Percentiles rank a stretch among this genome's conserved stretches.
These are phyloP conservation scores for Diploscapter pachys DNA, from an alignment of 1,140 invertebrate species.

Conservation along the genomic window DNA sequence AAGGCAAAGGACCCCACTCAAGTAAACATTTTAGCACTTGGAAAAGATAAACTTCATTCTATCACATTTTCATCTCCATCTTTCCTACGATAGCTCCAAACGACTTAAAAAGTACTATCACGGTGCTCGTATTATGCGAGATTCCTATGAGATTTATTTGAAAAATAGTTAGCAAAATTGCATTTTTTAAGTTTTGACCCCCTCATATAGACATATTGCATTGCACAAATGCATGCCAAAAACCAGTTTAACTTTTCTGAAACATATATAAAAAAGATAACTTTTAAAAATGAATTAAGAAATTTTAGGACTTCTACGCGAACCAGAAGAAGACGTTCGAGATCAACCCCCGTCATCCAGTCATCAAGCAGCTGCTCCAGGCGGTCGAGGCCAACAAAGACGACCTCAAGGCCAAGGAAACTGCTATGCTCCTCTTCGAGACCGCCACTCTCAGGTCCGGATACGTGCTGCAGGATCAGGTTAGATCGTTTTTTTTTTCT, in stretches of 20 bases:
- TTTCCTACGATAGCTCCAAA: neutral
- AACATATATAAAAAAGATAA: neutral
- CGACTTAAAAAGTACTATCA: too few species aligned
- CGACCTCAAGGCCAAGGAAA: slow-evolving; percentile 78
- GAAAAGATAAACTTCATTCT: neutral
- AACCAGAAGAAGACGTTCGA: slow-evolving; percentile 96
- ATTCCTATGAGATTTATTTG: too few species aligned
- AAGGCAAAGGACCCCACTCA: slow-evolving; percentile 85
- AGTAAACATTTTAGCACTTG: neutral
- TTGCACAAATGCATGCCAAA: too few species aligned
- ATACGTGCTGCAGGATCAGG: slow-evolving; percentile 79
- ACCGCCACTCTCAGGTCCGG: slow-evolving; percentile 84
- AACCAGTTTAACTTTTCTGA: too few species aligned
- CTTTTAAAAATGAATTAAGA: neutral
- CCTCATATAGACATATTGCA: too few species aligned
- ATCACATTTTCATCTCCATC: neutral
- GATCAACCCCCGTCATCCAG: slow-evolving; percentile 93
- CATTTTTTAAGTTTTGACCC: too few species aligned
- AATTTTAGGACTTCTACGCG: slow-evolving; percentile 74
- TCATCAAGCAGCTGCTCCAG: slow-evolving; percentile 83
- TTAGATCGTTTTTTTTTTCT: neutral
- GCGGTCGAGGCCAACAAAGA: slow-evolving; percentile 74
- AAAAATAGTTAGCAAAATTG: too few species aligned
- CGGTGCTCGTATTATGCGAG: too few species aligned
- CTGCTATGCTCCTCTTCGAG: slow-evolving; percentile 86